Conservation (phyloP, 2,113 vertebrate species). For the Actenoides hombroni region DNA sequence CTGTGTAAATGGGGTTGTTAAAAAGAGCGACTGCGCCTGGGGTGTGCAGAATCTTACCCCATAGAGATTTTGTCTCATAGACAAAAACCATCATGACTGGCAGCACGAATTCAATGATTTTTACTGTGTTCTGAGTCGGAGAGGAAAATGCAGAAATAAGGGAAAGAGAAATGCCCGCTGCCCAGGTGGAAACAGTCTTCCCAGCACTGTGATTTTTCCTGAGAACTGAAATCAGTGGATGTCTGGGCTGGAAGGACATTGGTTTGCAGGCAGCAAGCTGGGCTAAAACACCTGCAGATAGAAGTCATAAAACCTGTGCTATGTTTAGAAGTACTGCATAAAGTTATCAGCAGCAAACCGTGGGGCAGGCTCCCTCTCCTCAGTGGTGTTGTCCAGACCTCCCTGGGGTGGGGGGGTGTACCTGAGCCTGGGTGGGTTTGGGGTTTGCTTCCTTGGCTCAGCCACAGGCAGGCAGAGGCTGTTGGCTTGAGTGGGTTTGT, state of each 20-base stretch:
- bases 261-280: neutral
- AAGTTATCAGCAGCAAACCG: neutral
- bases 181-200: neutral
- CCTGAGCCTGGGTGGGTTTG: neutral
- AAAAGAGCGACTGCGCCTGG: neutral
- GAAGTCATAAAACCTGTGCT: neutral
- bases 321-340: neutral
- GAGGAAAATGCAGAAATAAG: neutral
- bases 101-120: neutral
- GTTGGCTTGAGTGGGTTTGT: neutral
- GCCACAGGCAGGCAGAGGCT: neutral
- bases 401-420: neutral
- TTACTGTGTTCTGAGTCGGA: accelerated
- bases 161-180: neutral
- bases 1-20: neutral
- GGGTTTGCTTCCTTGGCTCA: neutral
- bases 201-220: neutral
- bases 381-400: neutral
- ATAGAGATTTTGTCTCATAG: neutral
- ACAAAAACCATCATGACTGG: neutral
- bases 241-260: neutral
- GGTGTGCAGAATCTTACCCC: neutral
- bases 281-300: neutral
- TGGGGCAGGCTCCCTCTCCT: neutral
- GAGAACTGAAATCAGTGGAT: neutral